A percentile compares a stretch with the other conserved stretches of the same genome.
phyloP scores from a whole-genome alignment of 2,888 invertebrate species.

The Himalopsyche anomala region DNA sequence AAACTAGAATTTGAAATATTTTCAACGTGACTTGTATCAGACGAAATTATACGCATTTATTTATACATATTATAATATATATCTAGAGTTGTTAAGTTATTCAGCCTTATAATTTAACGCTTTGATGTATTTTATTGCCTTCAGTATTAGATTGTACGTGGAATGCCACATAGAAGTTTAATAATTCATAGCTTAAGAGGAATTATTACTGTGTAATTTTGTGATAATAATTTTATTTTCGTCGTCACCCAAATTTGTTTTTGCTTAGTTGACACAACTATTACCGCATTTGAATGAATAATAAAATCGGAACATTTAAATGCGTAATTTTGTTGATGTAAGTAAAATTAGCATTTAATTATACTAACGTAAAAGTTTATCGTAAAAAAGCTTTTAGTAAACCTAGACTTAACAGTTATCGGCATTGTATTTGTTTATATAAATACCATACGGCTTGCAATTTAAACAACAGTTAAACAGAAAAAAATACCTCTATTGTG shows the following conservation, averaged over 20 bases:
- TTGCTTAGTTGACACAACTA: not conserved
- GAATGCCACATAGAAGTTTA: slow-evolving; percentile 1
- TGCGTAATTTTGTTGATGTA: not conserved
- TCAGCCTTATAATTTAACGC: slow-evolving; percentile 16
- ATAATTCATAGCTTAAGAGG: slow-evolving; percentile 20
- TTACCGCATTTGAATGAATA: slow-evolving; percentile 4
- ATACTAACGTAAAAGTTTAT: not conserved
- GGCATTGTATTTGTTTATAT: too few species aligned
- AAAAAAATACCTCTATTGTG: too few species aligned
- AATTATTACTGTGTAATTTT: slow-evolving; percentile 29
- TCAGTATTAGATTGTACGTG: not conserved
- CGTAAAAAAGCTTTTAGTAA: not conserved
- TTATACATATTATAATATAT: not conserved
- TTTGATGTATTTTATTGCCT: slow-evolving; percentile 7
- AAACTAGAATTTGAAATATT: too few species aligned
- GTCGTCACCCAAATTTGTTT: slow-evolving; percentile 9
- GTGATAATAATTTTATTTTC: slow-evolving; percentile 25
- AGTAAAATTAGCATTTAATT: slow-evolving; percentile 22
- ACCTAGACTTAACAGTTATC: too few species aligned
- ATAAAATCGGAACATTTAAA: not conserved
- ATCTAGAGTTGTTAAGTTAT: not conserved
- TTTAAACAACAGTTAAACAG: too few species aligned
- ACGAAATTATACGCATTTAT: not conserved
- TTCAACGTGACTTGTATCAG: not conserved
- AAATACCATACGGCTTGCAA: too few species aligned